Evolutionary conservation across 2,113 vertebrate genomes (phyloP).

Genomic region (Bufo bufo): DNA sequence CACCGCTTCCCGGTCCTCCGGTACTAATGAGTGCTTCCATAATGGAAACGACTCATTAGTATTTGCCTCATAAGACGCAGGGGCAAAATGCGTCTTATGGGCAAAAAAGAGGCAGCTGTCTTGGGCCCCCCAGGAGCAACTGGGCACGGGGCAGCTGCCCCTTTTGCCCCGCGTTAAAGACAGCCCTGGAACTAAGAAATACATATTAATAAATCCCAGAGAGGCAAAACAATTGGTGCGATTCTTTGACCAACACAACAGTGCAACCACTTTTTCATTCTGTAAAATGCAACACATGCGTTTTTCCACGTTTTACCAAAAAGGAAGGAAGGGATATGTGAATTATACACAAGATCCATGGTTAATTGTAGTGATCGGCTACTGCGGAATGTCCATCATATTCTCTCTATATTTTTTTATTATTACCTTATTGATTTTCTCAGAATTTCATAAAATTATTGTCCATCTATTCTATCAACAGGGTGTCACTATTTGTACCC

Average conservation of each 20-base stretch:
- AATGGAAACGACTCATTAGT: too few species aligned
- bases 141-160: too few species aligned
- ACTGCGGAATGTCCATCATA: slow-evolving; percentile 15
- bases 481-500: background rate
- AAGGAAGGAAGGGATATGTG: slow-evolving; percentile 26
- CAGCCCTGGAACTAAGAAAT: background rate
- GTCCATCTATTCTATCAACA: background rate
- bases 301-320: background rate
- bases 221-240: slow-evolving; percentile 54
- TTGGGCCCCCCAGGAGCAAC: too few species aligned
- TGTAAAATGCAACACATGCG: slow-evolving; percentile 24
- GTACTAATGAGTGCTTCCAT: too few species aligned
- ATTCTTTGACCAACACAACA: slow-evolving; percentile 52
- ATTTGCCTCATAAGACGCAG: too few species aligned
- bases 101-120: too few species aligned
- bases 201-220: slow-evolving; percentile 49
- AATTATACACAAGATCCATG: slow-evolving; percentile 33
- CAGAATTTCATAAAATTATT: background rate
- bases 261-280: slow-evolving; percentile 21
- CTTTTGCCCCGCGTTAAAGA: too few species aligned
- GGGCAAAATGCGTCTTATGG: too few species aligned
- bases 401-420: background rate
- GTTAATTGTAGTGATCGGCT: background rate
- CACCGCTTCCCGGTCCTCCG: too few species aligned
- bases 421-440: background rate